Base-by-base conservation (phyloP, 2,888 invertebrate species). In the Encarsia formosa region DNA sequence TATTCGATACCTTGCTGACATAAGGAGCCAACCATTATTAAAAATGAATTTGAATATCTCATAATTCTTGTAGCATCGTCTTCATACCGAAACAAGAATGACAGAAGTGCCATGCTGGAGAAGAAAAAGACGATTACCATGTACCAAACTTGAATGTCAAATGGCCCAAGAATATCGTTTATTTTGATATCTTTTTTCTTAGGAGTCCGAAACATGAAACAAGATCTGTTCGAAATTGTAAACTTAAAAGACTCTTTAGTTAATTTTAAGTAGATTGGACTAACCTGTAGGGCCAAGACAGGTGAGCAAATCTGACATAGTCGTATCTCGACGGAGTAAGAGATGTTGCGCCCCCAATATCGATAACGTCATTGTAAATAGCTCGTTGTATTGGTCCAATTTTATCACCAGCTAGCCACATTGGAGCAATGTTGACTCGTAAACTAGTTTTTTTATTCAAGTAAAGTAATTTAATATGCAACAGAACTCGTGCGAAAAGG, bases 151-250 rank as follows among this genome's bases (percentile, higher is more conserved):
- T 16, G 8, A 9, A 18, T 29, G 8, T 29, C 18, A 29, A 66
- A 60, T 9, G 67, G 66, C 15, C 57, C 57, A 0, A 64, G 26
- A 29, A 66, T 58, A 29, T 54, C 46, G 23, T 57, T 41, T 24
- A 63, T 42, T 41, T 61, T 57, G 5, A 62, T 53, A 15, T 54
- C 58, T 34, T 15, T 49, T 4, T 60, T 45, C 13, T 62, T 61
- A n/a, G 59, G 44, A n/a, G 63, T 61, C 3, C 59, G 62, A 53
- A 66, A 65, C 45, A 66, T 57, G 20, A 66, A 67, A 34, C 65
- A 66, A 1, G 63, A 61, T 29, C 67, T 67, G 22, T 11, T 15
- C n/a, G n/a, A 34, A 34, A 19, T 19, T 9, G 16, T 18, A 19
- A 37, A 18, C 6, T 18, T 5, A 18, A 18, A n/a, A n/a, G n/a